Evolutionary conservation across 2,888 invertebrate species (phyloP).

Genomic region (Phlogophora meticulosa): DNA sequence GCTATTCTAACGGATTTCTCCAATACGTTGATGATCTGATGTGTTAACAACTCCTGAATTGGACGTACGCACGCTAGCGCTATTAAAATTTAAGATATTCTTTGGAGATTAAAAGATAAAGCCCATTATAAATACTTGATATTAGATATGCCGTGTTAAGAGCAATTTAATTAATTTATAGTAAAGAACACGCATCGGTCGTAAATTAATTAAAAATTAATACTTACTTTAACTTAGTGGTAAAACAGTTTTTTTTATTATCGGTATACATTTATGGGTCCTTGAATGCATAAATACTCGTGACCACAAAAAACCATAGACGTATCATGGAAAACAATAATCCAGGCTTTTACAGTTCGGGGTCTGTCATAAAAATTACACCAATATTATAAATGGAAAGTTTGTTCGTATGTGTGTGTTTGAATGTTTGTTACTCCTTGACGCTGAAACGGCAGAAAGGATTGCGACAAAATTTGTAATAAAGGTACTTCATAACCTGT

Average conservation of each 20-base stretch:
- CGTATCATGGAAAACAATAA: background rate
- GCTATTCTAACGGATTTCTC: slow-evolving; percentile 80
- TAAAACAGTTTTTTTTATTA: background rate
- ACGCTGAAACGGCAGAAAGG: no score
- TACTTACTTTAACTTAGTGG: background rate
- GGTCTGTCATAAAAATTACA: no score
- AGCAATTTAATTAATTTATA: slow-evolving; percentile 40
- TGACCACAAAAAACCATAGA: background rate
- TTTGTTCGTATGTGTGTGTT: no score
- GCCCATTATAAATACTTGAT: slow-evolving; percentile 58
- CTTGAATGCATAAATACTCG: background rate
- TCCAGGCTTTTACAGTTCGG: background rate
- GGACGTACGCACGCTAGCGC: slow-evolving; percentile 73
- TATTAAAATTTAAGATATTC: slow-evolving; percentile 61
- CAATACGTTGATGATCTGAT: slow-evolving; percentile 70
- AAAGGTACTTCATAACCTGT: no score
- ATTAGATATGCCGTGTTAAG: slow-evolving; percentile 52
- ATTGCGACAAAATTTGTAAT: no score
- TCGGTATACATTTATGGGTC: background rate
- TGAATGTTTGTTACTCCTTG: no score
- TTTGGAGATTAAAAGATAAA: slow-evolving; percentile 51
- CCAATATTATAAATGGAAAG: no score
- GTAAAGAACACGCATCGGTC: slow-evolving; percentile 43
- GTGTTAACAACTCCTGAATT: slow-evolving; percentile 72
- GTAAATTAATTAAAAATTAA: slow-evolving; percentile 8